Base-by-base conservation (phyloP, 64 coral and sea anemone species). In the Stichodactyla helianthus region DNA sequence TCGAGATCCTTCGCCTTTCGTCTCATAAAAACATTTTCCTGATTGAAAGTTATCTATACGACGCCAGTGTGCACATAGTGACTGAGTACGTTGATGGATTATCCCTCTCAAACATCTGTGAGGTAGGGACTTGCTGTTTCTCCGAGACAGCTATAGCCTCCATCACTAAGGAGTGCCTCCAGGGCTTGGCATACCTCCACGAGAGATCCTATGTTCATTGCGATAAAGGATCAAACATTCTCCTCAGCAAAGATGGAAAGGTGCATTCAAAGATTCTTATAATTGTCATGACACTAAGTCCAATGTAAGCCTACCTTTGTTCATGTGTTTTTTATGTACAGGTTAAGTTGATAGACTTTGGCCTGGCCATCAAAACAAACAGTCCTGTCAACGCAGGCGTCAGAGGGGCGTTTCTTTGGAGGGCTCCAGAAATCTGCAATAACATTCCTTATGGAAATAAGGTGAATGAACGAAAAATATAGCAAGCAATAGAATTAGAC, bases 181-280 rank as follows among this genome's bases (percentile, higher is more conserved):
- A 74, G 68, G 68, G 68, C 17, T 31, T 74, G n/a, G 25, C 6
- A 74, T 74, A 74, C 25, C 68, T 74, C 10, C 68, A 74, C 10
- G 68, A 74, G 10, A 10, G 26, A 23, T 74, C 10, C 25, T 74
- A 74, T 74, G 68, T 74, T 74, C 68, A 74, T 74, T 74, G 68
- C 27, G 68, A 74, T 31, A 74, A 74, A 74, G 68, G 68, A 74
- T 26, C 68, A n/a, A 74, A 74, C 25, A 74, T 74, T 74, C 68
- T 74, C 4, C 68, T 74, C 9, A 74, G 68, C 14, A 74, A 74
- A 19, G 68, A 74, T 13, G 68, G 68, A n/a, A 74, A 74, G 68
- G 68, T 74, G n/a, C n/a, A n/a, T n/a, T n/a, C n/a, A n/a, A n/a
- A n/a, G n/a, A n/a, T n/a, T n/a, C n/a, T n/a, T n/a, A n/a, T 20